Base-by-base conservation (phyloP, 2,113 vertebrate species). In the Gadus chalcogrammus region DNA sequence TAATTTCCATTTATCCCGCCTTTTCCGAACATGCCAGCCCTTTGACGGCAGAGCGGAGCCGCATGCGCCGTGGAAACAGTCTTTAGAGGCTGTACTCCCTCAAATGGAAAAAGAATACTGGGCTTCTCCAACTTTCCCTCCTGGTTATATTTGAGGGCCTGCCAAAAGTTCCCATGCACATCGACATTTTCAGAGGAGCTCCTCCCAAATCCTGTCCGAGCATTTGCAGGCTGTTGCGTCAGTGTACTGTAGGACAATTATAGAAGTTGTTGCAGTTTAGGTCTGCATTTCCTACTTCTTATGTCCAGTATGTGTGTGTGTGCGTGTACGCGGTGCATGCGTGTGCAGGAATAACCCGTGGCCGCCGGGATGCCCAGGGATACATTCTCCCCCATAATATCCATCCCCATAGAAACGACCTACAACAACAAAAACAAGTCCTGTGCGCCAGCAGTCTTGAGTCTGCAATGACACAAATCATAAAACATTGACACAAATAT, bases 191-290 rank as follows among this genome's bases (percentile, higher is more conserved):
- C 55, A 58, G 9, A 58, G n/a, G 2, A 58, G 15, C n/a, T 58
- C 9, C n/a, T 16, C 55, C 15, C 55, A 58, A n/a, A 58, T 17
- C n/a, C 15, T n/a, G 55, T 58, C 15, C 15, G 15, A 58, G 48
- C 24, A 12, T 72, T 84, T 77, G 68, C 61, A 1, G 17, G 27
- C 5, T 22, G 18, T 76, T 82, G 80, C 75, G 75, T 82, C 79
- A 76, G 70, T 8, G 24, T 22, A 24, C 24, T 56, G 1, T 16
- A 24, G 67, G 68, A 66, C 69, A 76, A n/a, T 73, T 60, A 77
- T 60, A 78, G 73, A 72, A 63, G 9, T 61, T 56, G 61, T 38
- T 67, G 64, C 64, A 70, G 70, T 68, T 63, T 71, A 72, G 64
- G 22, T 15, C 52, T 53, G 64, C 31, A 35, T 35, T 35, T 35